These are phyloP conservation scores for Formica selysi DNA, from an alignment of 1,140 invertebrate species.

Conservation along the genomic window DNA sequence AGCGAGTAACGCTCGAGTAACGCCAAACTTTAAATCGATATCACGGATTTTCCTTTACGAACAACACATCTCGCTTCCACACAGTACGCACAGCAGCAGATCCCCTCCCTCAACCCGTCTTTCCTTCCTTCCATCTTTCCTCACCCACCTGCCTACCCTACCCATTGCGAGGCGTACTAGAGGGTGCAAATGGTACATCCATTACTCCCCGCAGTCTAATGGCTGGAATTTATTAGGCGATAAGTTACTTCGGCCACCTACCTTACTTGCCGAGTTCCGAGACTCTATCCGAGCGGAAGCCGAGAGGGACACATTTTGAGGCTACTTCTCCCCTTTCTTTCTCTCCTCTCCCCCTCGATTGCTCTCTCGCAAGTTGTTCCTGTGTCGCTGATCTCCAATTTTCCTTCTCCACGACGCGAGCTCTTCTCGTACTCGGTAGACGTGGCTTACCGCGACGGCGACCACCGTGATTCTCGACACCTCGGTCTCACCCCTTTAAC, in stretches of 20 bases:
- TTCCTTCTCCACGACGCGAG: not conserved
- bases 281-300: conserved; percentile 72
- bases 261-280: conserved; percentile 75
- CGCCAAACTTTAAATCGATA: conserved; percentile 76
- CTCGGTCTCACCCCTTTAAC: conserved; percentile 63
- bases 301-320: conserved; percentile 73
- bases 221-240: conserved; percentile 82
- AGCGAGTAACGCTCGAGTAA: conserved; percentile 57
- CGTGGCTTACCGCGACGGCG: conserved; percentile 69
- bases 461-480: conserved; percentile 65
- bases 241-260: conserved; percentile 79
- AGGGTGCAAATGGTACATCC: conserved; percentile 80
- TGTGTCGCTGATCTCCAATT: conserved; percentile 8
- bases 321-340: conserved; percentile 35
- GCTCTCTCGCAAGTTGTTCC: not conserved
- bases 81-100: not conserved
- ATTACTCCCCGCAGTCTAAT: conserved; percentile 82
- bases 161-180: conserved; percentile 67
- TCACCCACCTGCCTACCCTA: conserved; percentile 44
- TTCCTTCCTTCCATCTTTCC: too few relatives aligned
- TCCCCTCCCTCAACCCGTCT: too few relatives aligned
- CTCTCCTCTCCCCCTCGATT: not conserved
- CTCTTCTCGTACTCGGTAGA: conserved; percentile 44
- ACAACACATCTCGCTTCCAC: conserved; percentile 49
- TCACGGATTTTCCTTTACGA: conserved; percentile 65